A percentile compares a stretch with the other conserved stretches of the same genome.
Conservation (phyloP, 2,797 vertebrate species). For the Spizella passerina region DNA sequence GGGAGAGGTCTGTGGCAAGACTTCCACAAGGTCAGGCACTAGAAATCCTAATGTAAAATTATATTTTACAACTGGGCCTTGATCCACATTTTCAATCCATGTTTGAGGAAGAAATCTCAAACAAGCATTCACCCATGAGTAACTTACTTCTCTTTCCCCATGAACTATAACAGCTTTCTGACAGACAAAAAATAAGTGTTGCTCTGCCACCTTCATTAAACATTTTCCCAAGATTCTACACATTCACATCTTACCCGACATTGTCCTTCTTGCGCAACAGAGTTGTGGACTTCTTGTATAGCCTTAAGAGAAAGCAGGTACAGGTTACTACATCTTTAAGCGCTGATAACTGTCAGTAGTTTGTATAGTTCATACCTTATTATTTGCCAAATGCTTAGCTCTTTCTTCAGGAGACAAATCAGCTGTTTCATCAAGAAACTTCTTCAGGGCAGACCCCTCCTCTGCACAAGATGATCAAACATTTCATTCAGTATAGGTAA, state of each 20-base stretch:
- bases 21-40: not conserved
- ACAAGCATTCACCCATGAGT: not conserved
- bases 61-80: not conserved
- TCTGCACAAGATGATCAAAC: conserved; percentile 30
- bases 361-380: conserved; percentile 77
- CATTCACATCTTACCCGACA: conserved; percentile 82
- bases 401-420: conserved; percentile 88
- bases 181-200: not conserved
- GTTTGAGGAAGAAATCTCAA: not conserved
- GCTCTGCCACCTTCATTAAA: not conserved
- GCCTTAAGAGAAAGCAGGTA: conserved; percentile 73
- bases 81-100: not conserved
- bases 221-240: not conserved
- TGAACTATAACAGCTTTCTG: not conserved
- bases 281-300: conserved; percentile 88
- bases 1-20: not conserved
- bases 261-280: conserved; percentile 89
- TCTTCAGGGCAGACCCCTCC: conserved; percentile 87
- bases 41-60: not conserved
- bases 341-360: not conserved
- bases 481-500: not conserved
- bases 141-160: not conserved
- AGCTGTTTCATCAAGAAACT: conserved; percentile 89
- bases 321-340: not conserved
- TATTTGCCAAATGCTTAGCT: conserved; percentile 89